These are phyloP conservation scores for Phrynosoma blainvillii DNA, from an alignment of 2,113 vertebrate genomes.

Conservation along the genomic window DNA sequence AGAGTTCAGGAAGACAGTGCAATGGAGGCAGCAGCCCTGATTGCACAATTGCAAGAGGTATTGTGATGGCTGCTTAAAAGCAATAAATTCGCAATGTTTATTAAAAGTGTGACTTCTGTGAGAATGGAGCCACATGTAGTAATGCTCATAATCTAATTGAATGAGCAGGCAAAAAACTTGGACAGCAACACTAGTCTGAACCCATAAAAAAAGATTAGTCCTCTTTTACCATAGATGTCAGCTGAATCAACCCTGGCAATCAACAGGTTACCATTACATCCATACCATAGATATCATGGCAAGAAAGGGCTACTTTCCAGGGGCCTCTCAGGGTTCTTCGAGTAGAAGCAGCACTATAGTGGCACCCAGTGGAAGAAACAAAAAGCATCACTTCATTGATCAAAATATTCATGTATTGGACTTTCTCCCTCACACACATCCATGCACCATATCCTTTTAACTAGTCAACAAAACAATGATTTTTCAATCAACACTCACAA, in stretches of 20 bases:
- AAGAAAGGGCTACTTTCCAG: neutral
- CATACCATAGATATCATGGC: neutral
- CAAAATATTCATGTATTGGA: neutral
- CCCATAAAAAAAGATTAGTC: neutral
- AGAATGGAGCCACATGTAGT: too few species aligned
- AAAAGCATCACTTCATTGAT: neutral
- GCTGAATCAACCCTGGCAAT: too few species aligned
- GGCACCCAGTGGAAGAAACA: slow-evolving; percentile 18
- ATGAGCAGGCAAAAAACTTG: neutral
- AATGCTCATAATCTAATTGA: too few species aligned
- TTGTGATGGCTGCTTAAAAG: too few species aligned
- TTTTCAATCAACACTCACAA: neutral
- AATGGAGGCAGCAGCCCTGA: too few species aligned
- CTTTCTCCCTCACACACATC: neutral
- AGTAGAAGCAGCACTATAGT: slow-evolving; percentile 11
- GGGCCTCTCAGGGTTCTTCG: neutral
- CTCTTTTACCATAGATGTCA: neutral
- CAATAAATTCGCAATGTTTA: too few species aligned
- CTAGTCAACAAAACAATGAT: neutral
- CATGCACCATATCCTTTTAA: neutral
- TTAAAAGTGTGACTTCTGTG: too few species aligned
- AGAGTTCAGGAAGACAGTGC: too few species aligned
- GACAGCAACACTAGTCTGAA: neutral
- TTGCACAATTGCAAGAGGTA: too few species aligned
- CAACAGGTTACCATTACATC: too few species aligned